Percentiles rank a stretch among this genome's conserved stretches.
Conservation (phyloP, 2,797 vertebrate genomes). For the Sardinella longiceps region DNA sequence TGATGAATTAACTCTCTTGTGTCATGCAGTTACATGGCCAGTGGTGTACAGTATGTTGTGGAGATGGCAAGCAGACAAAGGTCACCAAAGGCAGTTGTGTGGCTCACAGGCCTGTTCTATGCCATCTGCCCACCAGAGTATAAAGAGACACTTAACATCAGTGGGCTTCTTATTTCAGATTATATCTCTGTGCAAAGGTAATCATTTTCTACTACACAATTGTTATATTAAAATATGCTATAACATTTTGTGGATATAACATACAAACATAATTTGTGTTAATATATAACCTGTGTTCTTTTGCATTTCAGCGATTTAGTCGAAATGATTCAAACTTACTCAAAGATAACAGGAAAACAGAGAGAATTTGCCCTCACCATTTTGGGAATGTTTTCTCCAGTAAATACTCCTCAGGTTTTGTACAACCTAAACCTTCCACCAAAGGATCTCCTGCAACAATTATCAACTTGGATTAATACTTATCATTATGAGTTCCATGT, state of each 20-base stretch:
- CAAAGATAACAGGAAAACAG: background rate
- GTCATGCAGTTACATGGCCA: background rate
- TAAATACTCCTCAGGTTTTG: background rate
- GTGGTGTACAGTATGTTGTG: background rate
- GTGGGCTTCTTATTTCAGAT: background rate
- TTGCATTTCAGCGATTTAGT: background rate
- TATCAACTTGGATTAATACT: constrained; percentile 7
- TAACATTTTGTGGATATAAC: background rate
- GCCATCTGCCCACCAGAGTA: constrained; percentile 14
- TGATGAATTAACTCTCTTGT: background rate
- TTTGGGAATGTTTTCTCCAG: background rate
- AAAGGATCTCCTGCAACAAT: constrained; percentile 13
- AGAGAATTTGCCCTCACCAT: background rate
- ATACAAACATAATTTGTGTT: background rate
- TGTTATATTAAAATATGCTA: no score
- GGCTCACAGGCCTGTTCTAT: constrained; percentile 32
- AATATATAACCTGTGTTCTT: no score
- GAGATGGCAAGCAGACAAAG: background rate
- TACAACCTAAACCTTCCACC: constrained; percentile 7
- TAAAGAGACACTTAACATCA: background rate
- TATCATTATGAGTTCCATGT: background rate
- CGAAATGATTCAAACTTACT: constrained; percentile 26
- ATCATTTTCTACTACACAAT: no score
- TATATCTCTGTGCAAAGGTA: background rate
- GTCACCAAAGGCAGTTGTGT: constrained; percentile 20